Evolutionary conservation across 1,140 invertebrate genomes (phyloP), one percentile per base, ranked within the genome.

Genomic region (Conus betulinus): DNA sequence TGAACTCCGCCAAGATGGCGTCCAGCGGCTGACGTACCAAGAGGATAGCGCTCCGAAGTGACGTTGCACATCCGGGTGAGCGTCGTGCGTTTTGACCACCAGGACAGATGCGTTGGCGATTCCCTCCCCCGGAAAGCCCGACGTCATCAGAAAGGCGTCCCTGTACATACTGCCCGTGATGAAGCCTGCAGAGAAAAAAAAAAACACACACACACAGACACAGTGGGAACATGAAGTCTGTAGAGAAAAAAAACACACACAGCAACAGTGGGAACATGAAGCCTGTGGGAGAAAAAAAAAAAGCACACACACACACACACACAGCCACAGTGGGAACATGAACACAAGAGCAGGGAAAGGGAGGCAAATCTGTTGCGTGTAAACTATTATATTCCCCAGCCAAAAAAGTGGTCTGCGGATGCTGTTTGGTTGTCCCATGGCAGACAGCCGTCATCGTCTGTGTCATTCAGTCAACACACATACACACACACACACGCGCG

Each of bases 11-110:
- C 20, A 91, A 53, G 15, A 93, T 83, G 83, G 92, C 91, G n/a
- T 91, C 90, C 17, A 89, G 86, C 5, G 93, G 93, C n/a, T 91
- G 82, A 67, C 93, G 88, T 10, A 93, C 87, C 6, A 93, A 51
- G 15, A 93, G 85, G 51, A 93, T 60, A 5, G 89, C 90, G 27
- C 84, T 87, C 13, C 88, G 76, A 90, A 93, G 55, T 82, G 88
- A 7, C 67, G 27, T n/a, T 87, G 71, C 60, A 88, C 88, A 63
- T 85, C 91, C 17, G 96, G 93, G 23, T 97, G 97, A 94, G 96
- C 97, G 93, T 97, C 97, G 94, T 98, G 97, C 3, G 97, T 98
- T 95, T 98, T 98, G 20, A 98, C n/a, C 52, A 97, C 96, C 55
- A 97, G 94, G 7, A 96, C 97, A n/a, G 97, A 97, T 25, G 96